Base-by-base conservation (phyloP, 1,140 invertebrate genomes). In the Octopus bimaculoides region DNA sequence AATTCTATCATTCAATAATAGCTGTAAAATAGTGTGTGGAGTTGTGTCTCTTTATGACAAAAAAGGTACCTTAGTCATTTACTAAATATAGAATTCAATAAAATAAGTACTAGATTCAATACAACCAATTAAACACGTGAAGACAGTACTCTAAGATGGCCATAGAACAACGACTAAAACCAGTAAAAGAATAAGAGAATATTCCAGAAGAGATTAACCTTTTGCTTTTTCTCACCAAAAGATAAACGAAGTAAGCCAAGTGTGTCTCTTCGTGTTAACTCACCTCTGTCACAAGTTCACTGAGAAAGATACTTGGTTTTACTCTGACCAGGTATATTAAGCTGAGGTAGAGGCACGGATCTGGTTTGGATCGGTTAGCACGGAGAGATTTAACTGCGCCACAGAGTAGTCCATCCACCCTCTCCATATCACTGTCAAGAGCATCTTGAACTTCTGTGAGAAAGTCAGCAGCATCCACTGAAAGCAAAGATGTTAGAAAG, bases 251-350 rank as follows among this genome's bases (percentile, higher is more conserved):
- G 41, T 17, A 9, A 9, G 8, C 9, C 26, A 17, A 12, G 41
- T 75, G 74, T 12, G 12, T 26, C 74, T 14, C n/a, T n/a, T n/a
- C n/a, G n/a, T 41, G 26, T 41, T 41, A 41, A 41, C 81, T 80
- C 79, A 90, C 95, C 86, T 94, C 93, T 20, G 94, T 92, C 14
- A 96, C 93, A 75, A 93, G 91, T 85, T 97, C 96, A 86, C 94
- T 94, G 5, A 86, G 83, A 86, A 91, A 97, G 85, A 96, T 92
- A 54, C 92, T 92, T 4, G 96, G 93, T 81, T 94, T 92, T 66
- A 94, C 92, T 90, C 97, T 96, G 0, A 94, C 94, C n/a, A 97
- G 87, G 88, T 96, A 96, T 54, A 96, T 92, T 69, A 98, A 89
- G 77, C 93, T 93, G 83, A 96, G 92, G 83, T 93, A 95, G 0